phyloP scores from a whole-genome alignment of 2,888 invertebrate species.

The Agrochola litura region DNA sequence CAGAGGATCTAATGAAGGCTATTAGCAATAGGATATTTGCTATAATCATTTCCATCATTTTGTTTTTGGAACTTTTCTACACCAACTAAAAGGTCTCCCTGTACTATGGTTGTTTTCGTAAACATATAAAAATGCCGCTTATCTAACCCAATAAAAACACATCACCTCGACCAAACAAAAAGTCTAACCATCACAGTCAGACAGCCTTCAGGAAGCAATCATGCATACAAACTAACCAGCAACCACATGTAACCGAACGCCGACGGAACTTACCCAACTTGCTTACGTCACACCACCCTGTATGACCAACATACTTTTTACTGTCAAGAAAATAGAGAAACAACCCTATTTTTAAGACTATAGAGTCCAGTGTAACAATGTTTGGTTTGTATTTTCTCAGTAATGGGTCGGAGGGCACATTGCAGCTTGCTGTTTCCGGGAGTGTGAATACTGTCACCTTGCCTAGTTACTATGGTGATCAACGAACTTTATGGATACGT shows the following conservation, averaged over 20 bases:
- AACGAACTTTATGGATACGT: conserved; percentile 72
- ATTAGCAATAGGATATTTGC: background rate
- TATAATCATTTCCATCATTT: background rate
- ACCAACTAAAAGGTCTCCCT: background rate
- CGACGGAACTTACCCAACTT: conserved; percentile 80
- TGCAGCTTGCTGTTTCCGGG: conserved; percentile 88
- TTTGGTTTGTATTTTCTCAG: conserved; percentile 40
- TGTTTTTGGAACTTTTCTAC: no score
- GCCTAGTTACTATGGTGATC: conserved; percentile 81
- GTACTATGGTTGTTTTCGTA: background rate
- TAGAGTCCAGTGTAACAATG: conserved; percentile 5
- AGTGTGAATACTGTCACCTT: conserved; percentile 85
- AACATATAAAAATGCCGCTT: background rate
- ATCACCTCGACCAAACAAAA: conserved; percentile 29
- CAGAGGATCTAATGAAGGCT: background rate
- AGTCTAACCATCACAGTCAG: conserved; percentile 25
- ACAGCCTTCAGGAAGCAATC: conserved; percentile 74
- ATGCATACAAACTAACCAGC: conserved; percentile 68
- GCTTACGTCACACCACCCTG: conserved; percentile 74
- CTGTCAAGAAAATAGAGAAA: background rate
- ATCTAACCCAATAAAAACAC: conserved; percentile 21
- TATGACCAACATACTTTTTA: conserved; percentile 15
- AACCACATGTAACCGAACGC: conserved; percentile 73
- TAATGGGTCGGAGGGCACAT: conserved; percentile 65
- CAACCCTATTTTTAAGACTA: background rate